These are phyloP conservation scores for Mythimna vitellina DNA, from an alignment of 2,888 invertebrate species.

Conservation along the genomic window DNA sequence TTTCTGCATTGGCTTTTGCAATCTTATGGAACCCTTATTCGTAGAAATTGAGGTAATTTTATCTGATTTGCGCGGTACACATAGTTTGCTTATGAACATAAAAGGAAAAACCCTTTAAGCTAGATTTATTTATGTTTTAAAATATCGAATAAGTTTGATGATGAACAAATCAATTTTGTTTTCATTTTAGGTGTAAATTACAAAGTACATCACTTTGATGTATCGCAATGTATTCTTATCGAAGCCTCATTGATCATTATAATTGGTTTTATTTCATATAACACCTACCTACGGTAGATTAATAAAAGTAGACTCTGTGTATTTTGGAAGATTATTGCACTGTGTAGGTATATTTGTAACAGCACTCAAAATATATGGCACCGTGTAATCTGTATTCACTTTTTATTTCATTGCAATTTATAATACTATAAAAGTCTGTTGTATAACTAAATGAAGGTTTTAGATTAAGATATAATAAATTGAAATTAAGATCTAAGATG, in stretches of 20 bases:
- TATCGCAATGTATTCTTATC: conserved; percentile 37
- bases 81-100: background rate
- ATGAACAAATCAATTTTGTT: conserved; percentile 23
- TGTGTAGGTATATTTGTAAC: conserved; percentile 60
- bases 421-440: conserved; percentile 43
- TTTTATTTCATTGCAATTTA: conserved; percentile 69
- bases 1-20: conserved; percentile 30
- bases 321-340: conserved; percentile 63
- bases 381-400: conserved; percentile 71
- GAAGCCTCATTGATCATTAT: conserved; percentile 40
- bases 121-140: conserved; percentile 26
- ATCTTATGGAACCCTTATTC: conserved; percentile 29
- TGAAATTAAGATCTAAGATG: conserved; percentile 74
- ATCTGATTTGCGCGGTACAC: conserved; percentile 2
- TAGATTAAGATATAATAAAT: conserved; percentile 70
- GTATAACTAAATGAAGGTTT: conserved; percentile 30
- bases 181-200: conserved; percentile 26
- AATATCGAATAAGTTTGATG: conserved; percentile 20
- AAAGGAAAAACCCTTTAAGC: conserved; percentile 2
- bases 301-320: conserved; percentile 60
- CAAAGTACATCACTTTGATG: conserved; percentile 31
- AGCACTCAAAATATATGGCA: conserved; percentile 65
- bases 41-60: conserved; percentile 1
- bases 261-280: conserved; percentile 24
- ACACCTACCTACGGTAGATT: conserved; percentile 26